Base-by-base conservation (phyloP, 1,140 invertebrate species). In the Mactra quadrangularis region DNA sequence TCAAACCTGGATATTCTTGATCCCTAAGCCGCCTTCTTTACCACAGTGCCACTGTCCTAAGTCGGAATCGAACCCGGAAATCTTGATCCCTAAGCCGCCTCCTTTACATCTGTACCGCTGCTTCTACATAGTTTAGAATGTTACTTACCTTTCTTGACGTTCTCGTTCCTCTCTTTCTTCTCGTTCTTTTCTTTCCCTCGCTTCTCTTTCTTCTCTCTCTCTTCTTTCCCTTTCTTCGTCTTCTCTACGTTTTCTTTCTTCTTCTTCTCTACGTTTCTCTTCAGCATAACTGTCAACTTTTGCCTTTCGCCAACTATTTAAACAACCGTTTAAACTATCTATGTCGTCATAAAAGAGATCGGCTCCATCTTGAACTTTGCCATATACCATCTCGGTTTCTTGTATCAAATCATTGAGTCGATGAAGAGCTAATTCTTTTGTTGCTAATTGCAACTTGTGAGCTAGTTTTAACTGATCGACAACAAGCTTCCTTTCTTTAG, bases 161-260 rank as follows among this genome's bases (percentile, higher is more conserved):
- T 72, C 70, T 38, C 57, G 50, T 38, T 55, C 33, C 22, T 72
- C 70, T 35, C 52, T 31, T 38, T 31, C 13, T 38, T 38, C 13
- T 27, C 17, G 9, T 33, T 72, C 70, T 57, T 57, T 29, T 57
- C 29, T 27, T 72, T 72, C 70, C 25, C 33, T 50, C 29, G 27
- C n/a, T 25, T 25, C 6, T 22, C 33, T 72, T 57, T 72, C 70
- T 38, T 57, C 50, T 55, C 35, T 15, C n/a, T 55, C 52, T 38
- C 52, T 22, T 6, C 50, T 19, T 57, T 38, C 1, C 15, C 22
- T 35, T 25, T 72, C n/a, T 38, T 53, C 70, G n/a, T 72, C 70
- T 13, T 35, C 50, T 38, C 29, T 72, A 19, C 33, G 3, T 33
- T 25, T 15, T 13, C 35, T 7, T n/a, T 53, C 52, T 57, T 55